Evolutionary conservation across 1,140 invertebrate genomes (phyloP).

Genomic region (Linepithema humile): DNA sequence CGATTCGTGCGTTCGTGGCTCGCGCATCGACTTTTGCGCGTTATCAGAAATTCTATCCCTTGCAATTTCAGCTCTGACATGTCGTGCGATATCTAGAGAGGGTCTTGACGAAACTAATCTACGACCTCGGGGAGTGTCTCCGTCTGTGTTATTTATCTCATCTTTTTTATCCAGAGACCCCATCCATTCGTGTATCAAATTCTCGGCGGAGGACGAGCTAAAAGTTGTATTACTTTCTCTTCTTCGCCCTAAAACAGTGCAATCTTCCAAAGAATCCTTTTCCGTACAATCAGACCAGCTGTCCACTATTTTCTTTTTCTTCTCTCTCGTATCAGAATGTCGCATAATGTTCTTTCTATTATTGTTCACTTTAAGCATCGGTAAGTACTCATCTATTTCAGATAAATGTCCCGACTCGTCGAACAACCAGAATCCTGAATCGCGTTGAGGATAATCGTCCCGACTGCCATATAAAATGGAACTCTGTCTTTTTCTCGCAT

Average conservation of each 20-base stretch:
- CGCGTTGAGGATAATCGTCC: not conserved
- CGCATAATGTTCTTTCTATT: not conserved
- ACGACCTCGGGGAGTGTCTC: not conserved
- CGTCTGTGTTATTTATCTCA: not conserved
- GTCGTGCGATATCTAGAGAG: not conserved
- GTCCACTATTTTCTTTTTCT: not conserved
- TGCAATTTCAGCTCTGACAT: conserved; percentile 5
- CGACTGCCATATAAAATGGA: conserved; percentile 54
- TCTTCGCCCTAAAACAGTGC: not conserved
- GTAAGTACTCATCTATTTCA: not conserved
- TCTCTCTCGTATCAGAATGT: not conserved
- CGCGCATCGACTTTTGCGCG: not conserved
- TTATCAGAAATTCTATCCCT: not conserved
- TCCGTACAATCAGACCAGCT: conserved; percentile 23
- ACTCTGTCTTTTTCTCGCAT: not conserved
- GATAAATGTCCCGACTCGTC: not conserved
- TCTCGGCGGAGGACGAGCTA: conserved; percentile 66
- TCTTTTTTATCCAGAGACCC: conserved; percentile 20
- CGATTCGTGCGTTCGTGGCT: not conserved
- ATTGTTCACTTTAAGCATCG: not conserved
- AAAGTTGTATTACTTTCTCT: conserved; percentile 47
- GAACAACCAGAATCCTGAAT: conserved; percentile 21
- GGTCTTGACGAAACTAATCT: conserved; percentile 13
- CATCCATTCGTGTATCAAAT: conserved; percentile 65
- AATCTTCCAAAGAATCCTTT: conserved; percentile 60